Base-by-base conservation (phyloP, 2,113 vertebrate species). In the Podocnemis expansa region DNA sequence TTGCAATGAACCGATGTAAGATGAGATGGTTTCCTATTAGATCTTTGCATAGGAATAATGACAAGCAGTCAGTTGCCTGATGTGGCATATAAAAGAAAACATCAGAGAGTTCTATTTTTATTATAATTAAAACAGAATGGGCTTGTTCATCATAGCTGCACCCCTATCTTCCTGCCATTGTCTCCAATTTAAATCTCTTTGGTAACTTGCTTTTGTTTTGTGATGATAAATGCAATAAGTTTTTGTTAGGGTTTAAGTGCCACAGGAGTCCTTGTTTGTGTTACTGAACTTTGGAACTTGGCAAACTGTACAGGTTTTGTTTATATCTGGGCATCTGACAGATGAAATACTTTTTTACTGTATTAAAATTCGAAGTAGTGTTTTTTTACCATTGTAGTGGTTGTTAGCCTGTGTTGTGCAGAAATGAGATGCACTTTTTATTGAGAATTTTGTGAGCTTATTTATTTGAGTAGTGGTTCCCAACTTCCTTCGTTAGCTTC, bases 361-460 rank as follows among this genome's bases (percentile, higher is more conserved):
- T 43, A 24, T 41, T 41, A 25, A 21, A 38, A 22, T 41, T 11
- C 5, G 25, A 25, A 25, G 22, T 43, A 41, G 21, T 8, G 2
- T 24, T 10, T 14, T 9, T 58, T 58, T 45, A 2, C 25, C 54
- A 2, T 24, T 43, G 8, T 0, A 4, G 0, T 2, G 56, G 2
- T 54, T 0, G 0, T 58, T 58, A 12, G 29, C 27, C 14, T 56
- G 3, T 51, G 25, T 51, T 34, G 1, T 7, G 4, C 2, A 45
- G 45, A 78, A 21, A 67, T 11, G 27, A 8, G 29, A 25, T 14
- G 54, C 43, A 2, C 3, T 1, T 67, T 60, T 55, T 13, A 1
- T 41, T 43, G 24, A 12, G 34, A 52, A 47, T n/a, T 67, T n/a
- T 60, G 10, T 52, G 82, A 70, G 49, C 17, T 75, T 12, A 25